Percentiles rank a stretch among this genome's conserved stretches.
These are phyloP conservation scores for Chaetophractus vellerosus DNA, from an alignment of 2,797 vertebrate genomes.

Conservation along the genomic window DNA sequence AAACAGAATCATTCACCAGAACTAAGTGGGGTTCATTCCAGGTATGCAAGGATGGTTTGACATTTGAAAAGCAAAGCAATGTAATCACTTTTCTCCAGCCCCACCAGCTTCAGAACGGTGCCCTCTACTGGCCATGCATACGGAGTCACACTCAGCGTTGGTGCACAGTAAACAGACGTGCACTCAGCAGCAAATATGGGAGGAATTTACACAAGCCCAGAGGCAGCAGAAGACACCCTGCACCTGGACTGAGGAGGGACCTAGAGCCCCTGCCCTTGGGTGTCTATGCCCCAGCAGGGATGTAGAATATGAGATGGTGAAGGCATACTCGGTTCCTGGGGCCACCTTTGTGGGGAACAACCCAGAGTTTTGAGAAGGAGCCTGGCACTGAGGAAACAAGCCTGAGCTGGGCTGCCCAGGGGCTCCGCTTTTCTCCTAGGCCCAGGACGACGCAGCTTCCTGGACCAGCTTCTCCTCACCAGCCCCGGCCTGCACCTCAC, in stretches of 20 bases:
- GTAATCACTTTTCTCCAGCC: background rate
- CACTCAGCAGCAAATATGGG: too few species aligned
- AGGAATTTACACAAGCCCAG: background rate
- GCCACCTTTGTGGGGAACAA: background rate
- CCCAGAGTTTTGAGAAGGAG: background rate
- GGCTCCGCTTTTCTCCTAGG: background rate
- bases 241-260: background rate
- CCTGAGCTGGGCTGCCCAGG: background rate
- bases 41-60: too few species aligned
- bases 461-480: background rate
- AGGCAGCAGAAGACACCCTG: background rate
- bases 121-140: background rate
- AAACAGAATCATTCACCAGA: too few species aligned
- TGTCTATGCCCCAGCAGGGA: background rate
- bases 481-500: background rate
- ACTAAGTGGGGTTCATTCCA: too few species aligned
- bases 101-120: background rate
- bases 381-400: background rate
- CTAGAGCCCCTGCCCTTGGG: too few species aligned
- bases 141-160: background rate
- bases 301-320: too few species aligned
- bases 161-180: too few species aligned
- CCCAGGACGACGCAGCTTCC: background rate
- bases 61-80: too few species aligned
- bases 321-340: background rate